These are phyloP conservation scores for Proterorhinus semilunaris DNA, from an alignment of 2,113 vertebrate genomes.

Conservation along the genomic window DNA sequence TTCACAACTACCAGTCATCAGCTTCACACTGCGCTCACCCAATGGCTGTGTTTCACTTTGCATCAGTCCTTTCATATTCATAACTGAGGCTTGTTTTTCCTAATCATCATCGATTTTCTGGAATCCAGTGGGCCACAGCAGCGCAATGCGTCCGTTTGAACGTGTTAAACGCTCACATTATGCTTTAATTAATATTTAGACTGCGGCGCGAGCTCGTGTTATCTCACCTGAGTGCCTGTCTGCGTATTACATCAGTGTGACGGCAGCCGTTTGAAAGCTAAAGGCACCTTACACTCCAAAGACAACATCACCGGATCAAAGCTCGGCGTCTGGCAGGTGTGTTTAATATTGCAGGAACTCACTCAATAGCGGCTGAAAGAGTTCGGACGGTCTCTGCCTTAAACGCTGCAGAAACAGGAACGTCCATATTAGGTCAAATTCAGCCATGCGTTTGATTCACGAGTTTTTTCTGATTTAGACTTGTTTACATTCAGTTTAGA, in stretches of 20 bases:
- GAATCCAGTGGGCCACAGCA: too few species aligned
- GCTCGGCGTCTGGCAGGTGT: not conserved
- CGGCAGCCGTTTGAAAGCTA: not conserved
- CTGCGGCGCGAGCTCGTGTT: not conserved
- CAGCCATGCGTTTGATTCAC: not conserved
- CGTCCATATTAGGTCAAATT: not conserved
- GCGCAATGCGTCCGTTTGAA: too few species aligned
- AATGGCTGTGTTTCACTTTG: too few species aligned
- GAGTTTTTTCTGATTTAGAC: not conserved
- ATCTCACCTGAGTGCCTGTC: not conserved
- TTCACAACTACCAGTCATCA: too few species aligned
- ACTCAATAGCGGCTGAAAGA: not conserved
- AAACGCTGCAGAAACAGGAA: not conserved
- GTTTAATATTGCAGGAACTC: conserved; percentile 1
- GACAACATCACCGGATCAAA: not conserved
- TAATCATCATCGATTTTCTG: too few species aligned
- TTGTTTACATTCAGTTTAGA: not conserved
- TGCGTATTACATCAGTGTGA: not conserved
- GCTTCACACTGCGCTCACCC: too few species aligned
- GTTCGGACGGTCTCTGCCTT: not conserved
- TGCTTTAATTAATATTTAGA: too few species aligned
- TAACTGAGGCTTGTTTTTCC: too few species aligned
- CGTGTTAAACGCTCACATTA: too few species aligned
- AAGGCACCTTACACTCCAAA: not conserved
- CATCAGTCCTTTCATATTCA: too few species aligned